Conservation (phyloP, 2,113 vertebrate genomes). For the Conger conger region DNA sequence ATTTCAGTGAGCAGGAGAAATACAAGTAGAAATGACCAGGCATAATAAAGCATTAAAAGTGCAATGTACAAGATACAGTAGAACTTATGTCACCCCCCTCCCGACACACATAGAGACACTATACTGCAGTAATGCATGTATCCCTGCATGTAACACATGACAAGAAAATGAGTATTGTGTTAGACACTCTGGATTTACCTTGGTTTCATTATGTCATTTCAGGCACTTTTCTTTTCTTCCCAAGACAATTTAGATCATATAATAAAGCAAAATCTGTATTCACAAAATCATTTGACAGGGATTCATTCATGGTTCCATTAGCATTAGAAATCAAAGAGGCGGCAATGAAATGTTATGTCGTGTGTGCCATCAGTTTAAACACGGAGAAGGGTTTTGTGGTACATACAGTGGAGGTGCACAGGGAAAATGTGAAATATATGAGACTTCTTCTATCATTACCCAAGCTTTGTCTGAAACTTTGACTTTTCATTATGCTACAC, state of each 20-base stretch:
- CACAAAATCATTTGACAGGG: constrained; percentile 27
- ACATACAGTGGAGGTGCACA: neutral
- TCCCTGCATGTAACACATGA: neutral
- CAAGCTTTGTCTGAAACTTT: constrained; percentile 31
- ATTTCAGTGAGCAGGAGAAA: too few species aligned
- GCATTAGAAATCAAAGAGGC: constrained; percentile 20
- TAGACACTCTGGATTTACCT: neutral
- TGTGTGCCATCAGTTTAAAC: constrained; percentile 20
- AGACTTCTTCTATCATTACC: constrained; percentile 33
- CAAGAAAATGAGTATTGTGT: neutral
- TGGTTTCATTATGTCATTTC: neutral
- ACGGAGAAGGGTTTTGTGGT: constrained; percentile 1
- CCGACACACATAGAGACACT: too few species aligned
- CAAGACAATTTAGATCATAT: neutral
- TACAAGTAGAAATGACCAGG: too few species aligned
- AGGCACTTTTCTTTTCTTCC: neutral
- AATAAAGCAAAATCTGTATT: neutral
- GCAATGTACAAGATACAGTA: too few species aligned
- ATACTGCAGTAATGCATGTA: too few species aligned
- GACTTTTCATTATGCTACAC: constrained; percentile 38
- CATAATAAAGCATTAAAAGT: too few species aligned
- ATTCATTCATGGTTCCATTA: constrained; percentile 34
- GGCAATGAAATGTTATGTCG: constrained; percentile 27
- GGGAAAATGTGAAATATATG: constrained; percentile 24
- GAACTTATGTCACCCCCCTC: too few species aligned